A percentile compares a stretch with the other conserved stretches of the same genome.
phyloP scores from a whole-genome alignment of 2,113 vertebrate genomes.

The Apeltes quadracus region DNA sequence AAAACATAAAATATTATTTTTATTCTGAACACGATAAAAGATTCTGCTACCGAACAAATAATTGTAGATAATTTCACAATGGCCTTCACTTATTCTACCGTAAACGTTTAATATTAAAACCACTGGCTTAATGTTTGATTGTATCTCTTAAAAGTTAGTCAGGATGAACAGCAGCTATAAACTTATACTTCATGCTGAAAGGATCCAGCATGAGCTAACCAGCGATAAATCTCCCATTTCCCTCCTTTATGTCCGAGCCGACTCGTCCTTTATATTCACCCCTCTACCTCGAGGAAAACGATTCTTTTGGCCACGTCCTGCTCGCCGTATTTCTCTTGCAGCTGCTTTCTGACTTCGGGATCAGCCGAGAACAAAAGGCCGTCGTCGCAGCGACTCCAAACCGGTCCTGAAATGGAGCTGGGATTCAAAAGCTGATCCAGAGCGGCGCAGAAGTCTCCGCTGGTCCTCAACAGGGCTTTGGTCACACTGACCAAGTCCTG shows the following conservation, averaged over 20 bases:
- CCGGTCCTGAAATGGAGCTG: not conserved
- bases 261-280: constrained; percentile 28
- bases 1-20: constrained; percentile 4
- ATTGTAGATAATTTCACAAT: not conserved
- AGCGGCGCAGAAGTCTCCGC: constrained; percentile 84
- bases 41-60: not conserved
- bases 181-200: not conserved
- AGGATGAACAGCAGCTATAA: not conserved
- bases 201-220: not conserved
- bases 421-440: constrained; percentile 74
- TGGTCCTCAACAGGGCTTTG: constrained; percentile 90
- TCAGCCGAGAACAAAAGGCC: constrained; percentile 56
- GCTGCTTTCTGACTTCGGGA: constrained; percentile 26
- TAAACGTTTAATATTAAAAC: not conserved
- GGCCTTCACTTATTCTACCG: not conserved
- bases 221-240: not conserved
- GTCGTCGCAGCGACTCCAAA: constrained; percentile 74
- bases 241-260: not conserved
- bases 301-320: constrained; percentile 66
- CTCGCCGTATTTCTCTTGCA: constrained; percentile 73
- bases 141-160: not conserved
- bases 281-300: constrained; percentile 66
- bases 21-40: constrained; percentile 20
- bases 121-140: not conserved
- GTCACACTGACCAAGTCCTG: constrained; percentile 84